Evolutionary conservation across 1,140 invertebrate species (phyloP).

Genomic region (Helicoverpa zea): DNA sequence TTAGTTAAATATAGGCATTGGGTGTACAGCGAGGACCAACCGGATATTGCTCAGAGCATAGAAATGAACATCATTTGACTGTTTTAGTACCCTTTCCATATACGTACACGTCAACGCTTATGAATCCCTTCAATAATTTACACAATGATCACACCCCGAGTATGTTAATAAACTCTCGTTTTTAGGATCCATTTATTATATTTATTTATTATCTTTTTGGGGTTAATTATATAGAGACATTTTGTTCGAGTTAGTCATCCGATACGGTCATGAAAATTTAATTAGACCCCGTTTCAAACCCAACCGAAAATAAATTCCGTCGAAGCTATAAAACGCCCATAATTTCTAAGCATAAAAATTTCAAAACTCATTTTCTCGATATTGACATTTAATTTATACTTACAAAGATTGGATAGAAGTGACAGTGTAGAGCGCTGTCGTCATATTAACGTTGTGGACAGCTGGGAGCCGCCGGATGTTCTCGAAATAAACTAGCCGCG

Average conservation of each 20-base stretch:
- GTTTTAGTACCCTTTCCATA: slow-evolving; percentile 51
- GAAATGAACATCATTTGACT: slow-evolving; percentile 59
- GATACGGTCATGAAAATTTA: slow-evolving; percentile 1
- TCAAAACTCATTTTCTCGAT: slow-evolving; percentile 37
- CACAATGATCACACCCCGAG: slow-evolving; percentile 34
- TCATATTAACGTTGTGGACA: slow-evolving; percentile 76
- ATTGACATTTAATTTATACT: slow-evolving; percentile 75
- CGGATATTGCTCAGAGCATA: slow-evolving; percentile 57
- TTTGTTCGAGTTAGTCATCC: neutral
- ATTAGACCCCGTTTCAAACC: neutral
- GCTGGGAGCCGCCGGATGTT: slow-evolving; percentile 75
- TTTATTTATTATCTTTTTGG: neutral
- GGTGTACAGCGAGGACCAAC: slow-evolving; percentile 52
- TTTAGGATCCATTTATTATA: neutral
- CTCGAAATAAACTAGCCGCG: slow-evolving; percentile 70
- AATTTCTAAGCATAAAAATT: slow-evolving; percentile 28
- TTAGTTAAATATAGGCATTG: slow-evolving; percentile 53
- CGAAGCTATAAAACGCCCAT: neutral
- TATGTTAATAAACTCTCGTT: slow-evolving; percentile 32
- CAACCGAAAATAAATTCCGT: neutral
- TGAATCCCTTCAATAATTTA: slow-evolving; percentile 47
- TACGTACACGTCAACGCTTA: slow-evolving; percentile 31
- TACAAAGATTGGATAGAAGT: slow-evolving; percentile 70
- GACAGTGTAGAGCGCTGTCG: slow-evolving; percentile 69
- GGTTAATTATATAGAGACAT: neutral